Evolutionary conservation across 1,140 invertebrate species (phyloP), one percentile per base, ranked within the genome.

Genomic region (Drosophila truncata): DNA sequence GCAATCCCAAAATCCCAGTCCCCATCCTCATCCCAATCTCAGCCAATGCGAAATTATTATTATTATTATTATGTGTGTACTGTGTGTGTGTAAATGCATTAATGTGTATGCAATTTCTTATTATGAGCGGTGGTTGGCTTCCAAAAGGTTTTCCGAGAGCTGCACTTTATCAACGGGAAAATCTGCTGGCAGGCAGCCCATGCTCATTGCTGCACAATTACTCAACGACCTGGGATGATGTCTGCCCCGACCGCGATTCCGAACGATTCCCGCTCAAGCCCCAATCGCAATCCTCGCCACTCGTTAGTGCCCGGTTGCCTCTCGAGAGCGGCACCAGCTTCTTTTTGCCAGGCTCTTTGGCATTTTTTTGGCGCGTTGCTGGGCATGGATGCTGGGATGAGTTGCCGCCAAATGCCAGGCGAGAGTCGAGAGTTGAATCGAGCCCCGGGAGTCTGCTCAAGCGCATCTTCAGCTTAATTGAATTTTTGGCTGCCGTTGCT

Each of bases 401-500:
- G 35, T 37, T 65, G 58, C 59, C 63, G 54, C 60, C 58, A 65
- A 70, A 41, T 66, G 61, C 62, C 71, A 83, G 78, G 76, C 71
- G 69, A 77, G 78, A 59, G 49, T 37, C 33, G 27, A 31, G 58
- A 35, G 44, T 18, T 18, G 60, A 14, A 59, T 50, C 31, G 52
- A 46, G 63, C 47, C 49, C 57, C 49, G 76, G 44, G 57, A 79
- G 80, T 59, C 50, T 70, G 82, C 49, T 64, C 39, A 60, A 75
- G 83, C 84, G 78, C 84, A 87, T 87, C 84, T 87, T 87, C 84
- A 90, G 80, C 77, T 87, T 88, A 87, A 84, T 87, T 87, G 84
- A 87, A 87, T 88, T 87, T 75, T 88, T 83, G 58, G 76, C 33
- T 77, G 72, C 39, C 50, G 63, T 8, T 67, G 54, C 42, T 78